These are phyloP conservation scores for Leucophenga montana DNA, from an alignment of 2,888 invertebrate species.

Conservation along the genomic window DNA sequence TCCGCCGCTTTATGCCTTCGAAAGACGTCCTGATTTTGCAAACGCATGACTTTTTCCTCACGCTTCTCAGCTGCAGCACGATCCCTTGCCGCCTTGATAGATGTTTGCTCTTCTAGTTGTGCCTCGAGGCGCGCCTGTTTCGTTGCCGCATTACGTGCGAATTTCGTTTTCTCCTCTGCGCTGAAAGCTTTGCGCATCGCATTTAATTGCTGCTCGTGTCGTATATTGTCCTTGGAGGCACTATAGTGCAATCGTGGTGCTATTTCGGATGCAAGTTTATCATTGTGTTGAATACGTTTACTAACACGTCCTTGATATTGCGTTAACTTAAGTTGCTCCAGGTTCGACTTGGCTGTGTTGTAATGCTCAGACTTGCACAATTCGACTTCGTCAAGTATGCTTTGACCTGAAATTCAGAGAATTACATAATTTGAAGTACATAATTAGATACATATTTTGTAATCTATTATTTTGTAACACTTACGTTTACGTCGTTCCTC, in stretches of 20 bases:
- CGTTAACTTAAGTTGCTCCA: conserved; percentile 69
- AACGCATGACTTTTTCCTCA: conserved; percentile 60
- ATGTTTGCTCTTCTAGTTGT: conserved; percentile 60
- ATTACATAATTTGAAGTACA: too few species aligned
- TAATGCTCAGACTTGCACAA: conserved; percentile 73
- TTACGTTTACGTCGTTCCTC: conserved; percentile 62
- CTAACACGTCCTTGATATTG: conserved; percentile 70
- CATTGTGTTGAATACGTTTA: conserved; percentile 73
- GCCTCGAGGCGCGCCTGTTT: conserved; percentile 64
- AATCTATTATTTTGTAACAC: too few species aligned
- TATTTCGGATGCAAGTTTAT: conserved; percentile 74
- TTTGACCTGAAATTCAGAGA: conserved; percentile 54
- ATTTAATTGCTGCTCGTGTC: conserved; percentile 74
- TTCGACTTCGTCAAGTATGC: conserved; percentile 71
- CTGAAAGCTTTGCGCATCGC: conserved; percentile 73
- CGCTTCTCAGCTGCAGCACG: conserved; percentile 51
- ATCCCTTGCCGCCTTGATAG: conserved; percentile 49
- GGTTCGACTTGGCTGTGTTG: conserved; percentile 72
- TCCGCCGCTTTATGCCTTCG: conserved; percentile 43
- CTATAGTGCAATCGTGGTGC: conserved; percentile 73
- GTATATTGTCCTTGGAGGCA: conserved; percentile 73
- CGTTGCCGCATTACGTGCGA: conserved; percentile 56
- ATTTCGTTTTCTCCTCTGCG: conserved; percentile 64
- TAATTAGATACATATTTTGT: too few species aligned
- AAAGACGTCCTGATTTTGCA: conserved; percentile 58